Evolutionary conservation across 1,140 invertebrate genomes (phyloP), one percentile per base, ranked within the genome.

Genomic region (Orussus abietinus): DNA sequence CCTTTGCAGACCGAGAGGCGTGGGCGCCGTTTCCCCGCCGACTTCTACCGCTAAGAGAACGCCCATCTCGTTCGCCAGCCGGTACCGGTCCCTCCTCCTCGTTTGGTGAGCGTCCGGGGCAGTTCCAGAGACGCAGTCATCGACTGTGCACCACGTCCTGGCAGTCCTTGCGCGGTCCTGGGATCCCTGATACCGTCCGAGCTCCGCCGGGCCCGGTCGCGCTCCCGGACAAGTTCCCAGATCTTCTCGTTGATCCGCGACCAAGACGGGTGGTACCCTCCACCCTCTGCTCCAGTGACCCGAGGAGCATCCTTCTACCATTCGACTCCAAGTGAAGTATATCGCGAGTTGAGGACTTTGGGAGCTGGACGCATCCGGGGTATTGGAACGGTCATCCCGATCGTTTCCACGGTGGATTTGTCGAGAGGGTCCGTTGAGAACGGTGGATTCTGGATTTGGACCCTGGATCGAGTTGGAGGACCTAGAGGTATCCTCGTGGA

Each of bases 51-150:
- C 42, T 45, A 31, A 30, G 36, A 44, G 41, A 22, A 38, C 46
- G 47, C 51, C 52, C 52, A 47, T 47, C 51, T 45, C 31, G 13
- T 5, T 38, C 51, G 40, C 45, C 42, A 42, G 46, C 49, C 37
- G 42, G 43, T 47, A 34, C 43, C 55, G 36, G 47, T 20, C 45
- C 43, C 48, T 51, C 44, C 47, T 49, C 38, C 47, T 39, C 45
- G 45, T 42, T 47, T 68, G 61, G 66, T 66, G 62, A 71, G 57
- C 62, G 55, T 66, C 58, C 66, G 62, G 58, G 56, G 57, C 68
- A 73, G 70, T 69, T 64, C 48, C 54, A 57, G 49, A 69, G 60
- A 49, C 56, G 67, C 70, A 73, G 68, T 71, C 69, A 64, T 46
- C 67, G 62, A 58, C 67, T 69, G n/a, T n/a, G 64, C 66, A 64